A percentile compares a stretch with the other conserved stretches of the same genome.
Conservation (phyloP, 2,113 vertebrate species). For the Microtus montanus region DNA sequence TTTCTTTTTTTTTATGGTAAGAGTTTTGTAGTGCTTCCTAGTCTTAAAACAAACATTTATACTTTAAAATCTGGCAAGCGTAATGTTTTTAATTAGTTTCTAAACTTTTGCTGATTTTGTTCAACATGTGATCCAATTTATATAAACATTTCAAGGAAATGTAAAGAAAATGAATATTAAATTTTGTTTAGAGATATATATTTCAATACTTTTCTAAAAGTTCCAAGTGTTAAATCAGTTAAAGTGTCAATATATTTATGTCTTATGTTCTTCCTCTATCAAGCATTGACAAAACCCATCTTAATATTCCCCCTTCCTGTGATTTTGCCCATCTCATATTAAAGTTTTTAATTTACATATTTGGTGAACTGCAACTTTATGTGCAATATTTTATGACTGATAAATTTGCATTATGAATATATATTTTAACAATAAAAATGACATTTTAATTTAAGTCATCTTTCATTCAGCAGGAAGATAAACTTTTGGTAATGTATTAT, state of each 20-base stretch:
- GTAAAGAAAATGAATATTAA: background rate
- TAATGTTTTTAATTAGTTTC: constrained; percentile 42
- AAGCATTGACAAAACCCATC: background rate
- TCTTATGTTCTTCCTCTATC: background rate
- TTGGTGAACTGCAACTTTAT: constrained; percentile 53
- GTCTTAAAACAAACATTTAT: constrained; percentile 17
- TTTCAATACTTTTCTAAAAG: constrained; percentile 22
- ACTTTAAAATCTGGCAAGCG: constrained; percentile 7
- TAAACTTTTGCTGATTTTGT: constrained; percentile 39
- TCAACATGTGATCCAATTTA: constrained; percentile 25
- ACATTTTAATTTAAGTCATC: constrained; percentile 73
- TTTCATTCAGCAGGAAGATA: constrained; percentile 60
- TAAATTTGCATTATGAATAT: constrained; percentile 62
- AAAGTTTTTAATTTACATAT: constrained; percentile 69
- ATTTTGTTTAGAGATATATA: constrained; percentile 32
- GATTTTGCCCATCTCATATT: constrained; percentile 38
- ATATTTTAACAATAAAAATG: constrained; percentile 71
- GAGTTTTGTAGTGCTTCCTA: constrained; percentile 13
- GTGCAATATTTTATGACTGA: constrained; percentile 52
- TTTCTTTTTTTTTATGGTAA: constrained; percentile 1
- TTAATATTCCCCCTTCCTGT: constrained; percentile 10
- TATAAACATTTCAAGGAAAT: constrained; percentile 28
- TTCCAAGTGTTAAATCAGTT: constrained; percentile 8
- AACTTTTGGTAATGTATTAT: constrained; percentile 59
- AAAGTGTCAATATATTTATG: background rate